Percentiles rank a stretch among this genome's conserved stretches.
Conservation (phyloP, 2,113 vertebrate genomes). For the Neomonachus schauinslandi region DNA sequence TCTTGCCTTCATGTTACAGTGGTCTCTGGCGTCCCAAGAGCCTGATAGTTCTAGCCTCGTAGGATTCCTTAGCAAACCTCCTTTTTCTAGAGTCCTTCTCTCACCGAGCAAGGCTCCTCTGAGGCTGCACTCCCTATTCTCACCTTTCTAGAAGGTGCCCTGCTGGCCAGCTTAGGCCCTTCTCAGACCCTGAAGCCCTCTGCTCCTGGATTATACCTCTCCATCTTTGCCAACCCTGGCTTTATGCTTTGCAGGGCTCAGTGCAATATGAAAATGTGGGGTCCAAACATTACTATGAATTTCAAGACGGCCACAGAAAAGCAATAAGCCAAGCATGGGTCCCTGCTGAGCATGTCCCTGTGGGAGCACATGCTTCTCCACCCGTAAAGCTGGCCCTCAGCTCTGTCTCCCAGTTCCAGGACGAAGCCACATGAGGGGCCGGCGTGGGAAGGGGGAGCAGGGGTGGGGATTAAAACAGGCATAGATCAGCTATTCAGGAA, state of each 20-base stretch:
- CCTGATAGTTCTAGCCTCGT: background rate
- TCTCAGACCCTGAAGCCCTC: background rate
- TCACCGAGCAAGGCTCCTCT: background rate
- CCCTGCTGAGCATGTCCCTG: background rate
- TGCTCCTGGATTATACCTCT: background rate
- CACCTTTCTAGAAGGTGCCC: background rate
- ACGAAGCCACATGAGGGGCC: background rate
- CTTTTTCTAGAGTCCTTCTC: background rate
- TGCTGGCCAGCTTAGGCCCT: background rate
- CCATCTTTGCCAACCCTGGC: background rate
- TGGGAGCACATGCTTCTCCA: fast-evolving
- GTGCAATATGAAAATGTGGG: background rate
- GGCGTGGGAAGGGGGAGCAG: background rate
- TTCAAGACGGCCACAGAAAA: background rate
- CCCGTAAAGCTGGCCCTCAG: background rate
- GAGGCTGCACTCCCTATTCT: background rate
- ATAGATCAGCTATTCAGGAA: background rate
- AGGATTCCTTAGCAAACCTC: background rate
- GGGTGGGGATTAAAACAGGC: background rate
- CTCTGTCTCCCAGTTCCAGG: background rate
- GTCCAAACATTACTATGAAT: background rate
- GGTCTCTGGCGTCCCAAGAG: background rate
- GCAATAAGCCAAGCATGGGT: background rate
- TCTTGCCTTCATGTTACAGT: background rate
- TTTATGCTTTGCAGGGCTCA: background rate